Percentiles rank a stretch among this genome's conserved stretches.
These are phyloP conservation scores for Myrmecophaga tridactyla DNA, from an alignment of 2,113 vertebrate genomes.

Conservation along the genomic window DNA sequence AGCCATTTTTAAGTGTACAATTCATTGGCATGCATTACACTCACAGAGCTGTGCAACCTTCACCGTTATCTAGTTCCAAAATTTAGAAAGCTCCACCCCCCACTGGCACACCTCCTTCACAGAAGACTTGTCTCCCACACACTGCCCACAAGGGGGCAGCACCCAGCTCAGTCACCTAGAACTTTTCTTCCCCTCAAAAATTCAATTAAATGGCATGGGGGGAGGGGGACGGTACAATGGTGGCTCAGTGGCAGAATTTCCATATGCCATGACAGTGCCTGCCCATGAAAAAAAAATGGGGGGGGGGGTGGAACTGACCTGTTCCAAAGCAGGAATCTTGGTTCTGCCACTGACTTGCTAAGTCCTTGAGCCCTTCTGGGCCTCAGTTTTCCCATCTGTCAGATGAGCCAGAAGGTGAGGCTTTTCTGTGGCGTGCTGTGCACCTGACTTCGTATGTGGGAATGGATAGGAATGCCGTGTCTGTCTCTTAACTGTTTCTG, in stretches of 20 bases:
- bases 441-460: background rate
- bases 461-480: background rate
- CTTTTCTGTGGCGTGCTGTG: background rate
- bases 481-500: background rate
- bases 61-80: background rate
- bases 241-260: too few species aligned
- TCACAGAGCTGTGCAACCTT: too few species aligned
- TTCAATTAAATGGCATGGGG: background rate
- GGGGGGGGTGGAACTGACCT: background rate
- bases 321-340: background rate
- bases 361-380: background rate
- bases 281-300: too few species aligned
- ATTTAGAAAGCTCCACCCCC: background rate
- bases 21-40: background rate
- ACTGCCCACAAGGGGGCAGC: background rate
- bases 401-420: background rate
- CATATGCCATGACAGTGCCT: too few species aligned
- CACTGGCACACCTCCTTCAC: background rate
- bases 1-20: background rate
- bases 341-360: background rate
- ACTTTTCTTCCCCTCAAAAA: background rate
- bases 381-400: conserved; percentile 2
- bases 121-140: background rate
- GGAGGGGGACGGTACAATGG: too few species aligned
- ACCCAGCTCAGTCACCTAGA: background rate